Base-by-base conservation (phyloP, 1,140 invertebrate species). In the Magallana angulata region DNA sequence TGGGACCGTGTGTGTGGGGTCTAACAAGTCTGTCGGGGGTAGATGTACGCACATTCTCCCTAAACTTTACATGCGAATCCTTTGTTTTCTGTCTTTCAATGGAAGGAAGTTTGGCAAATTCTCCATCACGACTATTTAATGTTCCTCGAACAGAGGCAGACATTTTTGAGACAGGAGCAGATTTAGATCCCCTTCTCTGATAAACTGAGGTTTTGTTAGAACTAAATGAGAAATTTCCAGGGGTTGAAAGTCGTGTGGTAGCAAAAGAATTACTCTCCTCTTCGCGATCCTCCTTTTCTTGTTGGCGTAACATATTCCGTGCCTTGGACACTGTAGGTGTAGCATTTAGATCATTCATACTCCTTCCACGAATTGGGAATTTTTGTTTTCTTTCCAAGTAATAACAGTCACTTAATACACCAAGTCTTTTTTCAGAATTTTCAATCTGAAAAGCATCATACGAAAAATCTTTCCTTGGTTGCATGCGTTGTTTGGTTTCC, bases 351-450 rank as follows among this genome's bases (percentile, higher is more conserved):
- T 93, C 92, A 59, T 90, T 91, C 9, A 90, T 86, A 16, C 90
- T 87, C 71, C 90, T 90, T 16, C 87, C 87, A 58, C 92, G 68
- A 48, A 92, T 84, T 11, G 93, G 92, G 83, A 90, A 92, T 58
- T 89, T 88, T 76, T 92, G 87, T 86, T 88, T 91, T 86, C 91
- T 93, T 9, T 93, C 91, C 30, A 94, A 84, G 87, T 94, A 94
- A 84, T 88, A 91, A 24, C 91, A 90, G 14, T 91, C 88, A 57
- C 91, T 88, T 36, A 91, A 90, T 4, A 91, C 90, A 1, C 91
- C 92, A 12, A 94, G 88, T 14, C 92, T 82, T 88, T 91, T 92
- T 64, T 92, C 90, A 36, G 90, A 91, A 59, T 91, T 94, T 84
- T 85, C 57, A 36, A 94, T 89, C 82, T 91, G 91, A 36, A 84